Evolutionary conservation across 2,888 invertebrate species (phyloP), one percentile per base, ranked within the genome.

Genomic region (Amphimallon solstitiale): DNA sequence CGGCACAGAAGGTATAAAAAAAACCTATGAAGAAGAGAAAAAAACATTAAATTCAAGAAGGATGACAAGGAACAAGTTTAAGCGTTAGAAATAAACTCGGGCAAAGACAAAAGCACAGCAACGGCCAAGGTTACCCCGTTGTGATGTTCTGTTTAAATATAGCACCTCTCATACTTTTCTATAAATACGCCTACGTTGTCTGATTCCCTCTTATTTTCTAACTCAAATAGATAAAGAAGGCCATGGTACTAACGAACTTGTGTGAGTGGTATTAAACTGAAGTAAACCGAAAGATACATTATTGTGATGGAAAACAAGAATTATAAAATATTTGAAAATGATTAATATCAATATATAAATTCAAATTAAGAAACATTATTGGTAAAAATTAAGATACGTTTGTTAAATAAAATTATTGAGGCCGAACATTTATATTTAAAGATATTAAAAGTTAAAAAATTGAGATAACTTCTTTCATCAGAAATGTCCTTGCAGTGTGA

Each of bases 151-250:
- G 66, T 65, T 72, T 73, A 73, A 73, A 73, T 70, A 72, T 69
- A 73, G 71, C 59, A 66, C 46, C 69, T 52, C 62, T 66, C 70
- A 52, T 45, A 68, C 71, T 64, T 63, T 67, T 67, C 71, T 72
- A 73, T 70, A 72, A 73, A 73, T 73, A 72, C 72, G 65, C 71
- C 71, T 59, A 71, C 70, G 65, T 72, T 66, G 46, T 65, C 52
- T 14, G 56, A 54, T 56, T 48, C 45, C 52, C 54, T 56, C 63
- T 52, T 59, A 59, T 59, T 59, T 43, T 45, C 56, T 23, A n/a
- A 29, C 19, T 17, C 29, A 29, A 45, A 59, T 59, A 29, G 29
- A 29, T 59, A 29, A 59, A 59, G 40, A 21, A 29, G 43, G n/a
- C 23, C 45, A 59, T 34, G 10, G 12, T 1, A 45, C 10, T 19